These are phyloP conservation scores for Procambarus clarkii DNA, from an alignment of 1,140 invertebrate genomes.

Conservation along the genomic window DNA sequence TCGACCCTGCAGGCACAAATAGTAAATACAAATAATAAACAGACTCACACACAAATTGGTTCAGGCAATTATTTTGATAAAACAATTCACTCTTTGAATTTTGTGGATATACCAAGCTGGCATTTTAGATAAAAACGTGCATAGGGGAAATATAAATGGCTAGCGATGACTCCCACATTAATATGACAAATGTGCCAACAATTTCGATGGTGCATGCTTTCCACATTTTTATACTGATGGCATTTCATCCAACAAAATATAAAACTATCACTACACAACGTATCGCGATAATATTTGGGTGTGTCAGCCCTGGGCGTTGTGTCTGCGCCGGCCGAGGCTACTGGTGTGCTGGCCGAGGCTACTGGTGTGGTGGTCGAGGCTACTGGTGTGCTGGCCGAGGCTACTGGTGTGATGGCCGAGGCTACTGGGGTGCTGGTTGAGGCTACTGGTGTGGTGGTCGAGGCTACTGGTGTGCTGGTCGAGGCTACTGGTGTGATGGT, in stretches of 20 bases:
- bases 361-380: neutral
- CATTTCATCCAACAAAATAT: slow-evolving; percentile 14
- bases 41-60: neutral
- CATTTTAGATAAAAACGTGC: neutral
- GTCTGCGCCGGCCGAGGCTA: too few relatives aligned
- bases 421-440: neutral
- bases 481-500: too few relatives aligned
- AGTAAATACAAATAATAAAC: too few relatives aligned
- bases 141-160: neutral
- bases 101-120: neutral
- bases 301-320: neutral
- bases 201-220: slow-evolving; percentile 30
- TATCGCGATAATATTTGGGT: neutral
- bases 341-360: too few relatives aligned
- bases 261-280: neutral
- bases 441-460: too few relatives aligned
- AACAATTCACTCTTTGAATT: neutral
- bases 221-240: slow-evolving; percentile 44
- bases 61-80: neutral
- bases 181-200: slow-evolving; percentile 56
- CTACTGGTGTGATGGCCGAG: slow-evolving; percentile 8
- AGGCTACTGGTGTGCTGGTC: too few relatives aligned
- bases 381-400: neutral
- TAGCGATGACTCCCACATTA: slow-evolving; percentile 19
- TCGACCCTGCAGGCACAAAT: neutral